Evolutionary conservation across 2,888 invertebrate genomes (phyloP), one percentile per base, ranked within the genome.

Genomic region (Anoncus sp.): DNA sequence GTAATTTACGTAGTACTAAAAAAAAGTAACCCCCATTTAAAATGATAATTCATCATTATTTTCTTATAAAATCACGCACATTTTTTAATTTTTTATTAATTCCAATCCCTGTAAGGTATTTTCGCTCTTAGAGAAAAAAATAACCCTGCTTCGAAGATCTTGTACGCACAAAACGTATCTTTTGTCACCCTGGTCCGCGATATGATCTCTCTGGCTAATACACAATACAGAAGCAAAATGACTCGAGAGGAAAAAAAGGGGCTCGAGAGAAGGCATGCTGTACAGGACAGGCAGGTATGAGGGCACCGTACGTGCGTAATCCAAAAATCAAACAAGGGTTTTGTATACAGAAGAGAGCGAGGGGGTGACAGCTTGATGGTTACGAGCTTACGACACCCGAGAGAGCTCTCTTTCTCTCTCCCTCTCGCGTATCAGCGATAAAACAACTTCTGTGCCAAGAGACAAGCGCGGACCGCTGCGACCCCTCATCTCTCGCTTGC

Each of bases 301-400:
- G 14, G 14, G 16, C 18, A 22, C 2, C 22, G 27, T 67, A 62
- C 51, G 40, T 60, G 43, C 31, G 55, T 66, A 71, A 75, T 78
- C 70, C 18, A 27, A 62, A 71, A 78, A 77, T 69, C 77, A 66
- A 75, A 62, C 66, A 66, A 66, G 73, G 49, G 31, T 55, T 49
- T 62, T 49, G 12, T 9, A 51, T n/a, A 27, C 43, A 16, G 38
- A 57, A 31, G 18, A 10, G 10, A n/a, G 22, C 31, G 1, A 4
- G 51, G 20, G 62, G 72, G 38, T 67, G 62, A 53, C 47, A 47
- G 53, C 14, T 24, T n/a, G 27, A 40, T 77, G 67, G 55, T 76
- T 59, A 71, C 9, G 47, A 38, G 72, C 66, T 71, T 49, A 72
- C 49, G 72, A 77, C 60, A 60, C 53, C 66, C 62, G 22, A 71